Evolutionary conservation across 1,140 invertebrate genomes (phyloP), one percentile per base, ranked within the genome.

Genomic region (Aphaenogaster rudis): DNA sequence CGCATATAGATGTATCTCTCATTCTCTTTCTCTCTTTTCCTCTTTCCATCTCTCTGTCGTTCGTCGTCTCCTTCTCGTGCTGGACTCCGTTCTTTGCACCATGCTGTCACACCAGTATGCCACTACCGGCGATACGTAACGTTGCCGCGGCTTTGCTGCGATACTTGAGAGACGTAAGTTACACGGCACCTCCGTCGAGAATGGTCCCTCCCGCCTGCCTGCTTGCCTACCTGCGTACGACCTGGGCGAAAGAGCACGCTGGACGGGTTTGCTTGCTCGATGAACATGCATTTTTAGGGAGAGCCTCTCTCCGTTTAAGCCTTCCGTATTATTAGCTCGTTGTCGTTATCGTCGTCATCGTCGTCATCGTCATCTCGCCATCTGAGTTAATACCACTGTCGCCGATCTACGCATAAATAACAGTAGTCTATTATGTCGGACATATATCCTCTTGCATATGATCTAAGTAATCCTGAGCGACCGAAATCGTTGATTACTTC

Each of bases 101-200:
- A 67, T 67, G 64, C 76, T 66, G 82, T 76, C 72, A 54, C 59
- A 74, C 71, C 52, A 86, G 72, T 86, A 61, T 79, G 82, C 82
- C 76, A 86, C 82, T 86, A 79, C 72, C 59, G 74, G 39, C 82
- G 82, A 79, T 79, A 86, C 80, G 69, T 76, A 84, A 81, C 64
- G 77, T n/a, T 36, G 52, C 78, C 64, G 84, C 50, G 76, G 39
- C 76, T 77, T 77, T 45, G 81, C 28, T 45, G 82, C 59, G 74
- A 15, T 79, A 86, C 82, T 54, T 63, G 78, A 28, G 21, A 80
- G 77, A 80, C 54, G 64, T 81, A 85, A 78, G 63, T 86, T 81
- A 79, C 67, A 50, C 48, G 48, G 63, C 42, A 69, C 39, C 77
- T 77, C 13, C 36, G 72, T 48, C 76, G 61, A 79, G 84, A 77